A percentile compares a stretch with the other conserved stretches of the same genome.
Evolutionary conservation across 2,797 vertebrate species (phyloP).

Genomic region (Anabas testudineus): DNA sequence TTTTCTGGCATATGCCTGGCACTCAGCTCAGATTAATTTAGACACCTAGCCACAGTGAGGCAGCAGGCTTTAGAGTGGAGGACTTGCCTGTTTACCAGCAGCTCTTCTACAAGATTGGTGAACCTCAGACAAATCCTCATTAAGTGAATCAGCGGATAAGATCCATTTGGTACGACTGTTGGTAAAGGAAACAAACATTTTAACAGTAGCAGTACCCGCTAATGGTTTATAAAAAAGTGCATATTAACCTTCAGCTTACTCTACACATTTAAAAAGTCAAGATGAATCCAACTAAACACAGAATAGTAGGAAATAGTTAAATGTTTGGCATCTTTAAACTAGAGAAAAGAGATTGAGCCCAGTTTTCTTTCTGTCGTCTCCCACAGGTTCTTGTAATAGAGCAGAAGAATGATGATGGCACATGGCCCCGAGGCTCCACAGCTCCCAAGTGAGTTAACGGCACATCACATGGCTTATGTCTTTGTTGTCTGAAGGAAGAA

Average conservation of each 20-base stretch:
- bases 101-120: constrained; percentile 35
- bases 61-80: constrained; percentile 21
- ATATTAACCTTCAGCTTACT: not conserved
- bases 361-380: constrained; percentile 33
- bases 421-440: constrained; percentile 95
- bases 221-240: not conserved
- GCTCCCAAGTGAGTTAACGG: constrained; percentile 91
- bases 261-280: not conserved
- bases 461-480: constrained; percentile 17
- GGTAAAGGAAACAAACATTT: not conserved
- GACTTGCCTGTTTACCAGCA: constrained; percentile 21
- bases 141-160: constrained; percentile 8
- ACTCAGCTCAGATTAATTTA: constrained; percentile 32
- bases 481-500: constrained; percentile 26
- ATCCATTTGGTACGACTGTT: not conserved
- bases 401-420: constrained; percentile 96
- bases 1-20: constrained; percentile 34
- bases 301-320: not conserved
- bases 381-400: constrained; percentile 97
- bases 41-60: constrained; percentile 38
- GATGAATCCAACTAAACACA: not conserved
- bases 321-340: constrained; percentile 6
- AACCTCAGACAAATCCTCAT: constrained; percentile 41
- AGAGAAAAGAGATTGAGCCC: constrained; percentile 39
- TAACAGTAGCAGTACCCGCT: not conserved